Evolutionary conservation across 2,888 invertebrate genomes (phyloP).

Genomic region (Trissoscelio sp.): DNA sequence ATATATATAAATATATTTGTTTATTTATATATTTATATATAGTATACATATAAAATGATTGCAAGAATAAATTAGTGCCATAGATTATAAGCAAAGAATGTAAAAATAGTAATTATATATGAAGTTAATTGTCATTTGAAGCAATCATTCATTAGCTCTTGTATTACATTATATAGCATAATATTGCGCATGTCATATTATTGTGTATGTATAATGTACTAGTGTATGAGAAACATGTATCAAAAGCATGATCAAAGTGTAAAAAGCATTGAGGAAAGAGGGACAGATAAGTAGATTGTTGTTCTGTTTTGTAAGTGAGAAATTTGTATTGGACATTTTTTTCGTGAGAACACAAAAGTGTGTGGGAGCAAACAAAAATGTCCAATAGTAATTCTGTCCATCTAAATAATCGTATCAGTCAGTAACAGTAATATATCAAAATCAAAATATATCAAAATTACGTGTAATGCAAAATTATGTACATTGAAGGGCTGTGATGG

Average conservation of each 20-base stretch:
- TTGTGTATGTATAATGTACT: constrained; percentile 33
- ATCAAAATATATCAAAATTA: constrained; percentile 15
- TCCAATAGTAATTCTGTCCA: constrained; percentile 37
- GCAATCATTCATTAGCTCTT: constrained; percentile 73
- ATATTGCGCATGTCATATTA: constrained; percentile 37
- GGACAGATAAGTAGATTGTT: constrained; percentile 31
- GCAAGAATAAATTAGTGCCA: constrained; percentile 58
- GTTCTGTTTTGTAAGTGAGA: constrained; percentile 19
- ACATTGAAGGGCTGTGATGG: constrained; percentile 57
- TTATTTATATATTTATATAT: not conserved
- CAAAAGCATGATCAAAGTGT: constrained; percentile 63
- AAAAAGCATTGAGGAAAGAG: constrained; percentile 59
- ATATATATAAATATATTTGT: too few relatives aligned
- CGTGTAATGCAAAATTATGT: constrained; percentile 58
- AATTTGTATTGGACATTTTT: constrained; percentile 63
- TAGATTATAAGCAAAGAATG: constrained; percentile 68
- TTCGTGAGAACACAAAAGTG: constrained; percentile 1
- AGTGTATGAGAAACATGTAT: constrained; percentile 52
- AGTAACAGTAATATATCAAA: constrained; percentile 10
- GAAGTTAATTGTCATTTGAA: constrained; percentile 58
- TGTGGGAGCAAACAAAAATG: constrained; percentile 36
- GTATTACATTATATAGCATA: constrained; percentile 55
- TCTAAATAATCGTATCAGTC: constrained; percentile 6
- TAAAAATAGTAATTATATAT: constrained; percentile 43
- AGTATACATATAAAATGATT: constrained; percentile 15